These are phyloP conservation scores for Alauda arvensis DNA, from an alignment of 2,797 vertebrate genomes.

Conservation along the genomic window DNA sequence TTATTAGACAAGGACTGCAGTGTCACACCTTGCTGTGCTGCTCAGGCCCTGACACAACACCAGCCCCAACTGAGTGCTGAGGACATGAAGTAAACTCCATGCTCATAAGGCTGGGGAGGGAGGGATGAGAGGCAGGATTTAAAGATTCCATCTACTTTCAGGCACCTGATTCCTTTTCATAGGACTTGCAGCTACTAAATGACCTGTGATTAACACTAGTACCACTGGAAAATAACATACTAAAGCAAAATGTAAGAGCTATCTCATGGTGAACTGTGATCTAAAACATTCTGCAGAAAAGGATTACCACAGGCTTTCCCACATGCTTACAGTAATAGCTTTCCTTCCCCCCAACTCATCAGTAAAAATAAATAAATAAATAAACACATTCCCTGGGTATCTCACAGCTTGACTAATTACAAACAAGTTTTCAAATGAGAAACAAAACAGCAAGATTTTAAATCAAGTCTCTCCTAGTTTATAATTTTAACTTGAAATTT, in stretches of 20 bases:
- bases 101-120: background rate
- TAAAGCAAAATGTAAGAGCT: background rate
- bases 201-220: background rate
- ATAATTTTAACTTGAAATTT: conserved; percentile 64
- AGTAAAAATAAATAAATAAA: conserved; percentile 42
- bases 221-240: background rate
- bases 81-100: background rate
- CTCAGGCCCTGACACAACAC: background rate
- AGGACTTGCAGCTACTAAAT: background rate
- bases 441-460: conserved; percentile 47
- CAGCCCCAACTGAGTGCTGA: accelerated
- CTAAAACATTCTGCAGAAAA: background rate
- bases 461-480: conserved; percentile 37
- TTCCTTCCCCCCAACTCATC: background rate
- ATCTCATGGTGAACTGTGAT: background rate
- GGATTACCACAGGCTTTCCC: background rate
- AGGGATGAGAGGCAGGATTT: background rate
- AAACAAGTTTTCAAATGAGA: conserved; percentile 35
- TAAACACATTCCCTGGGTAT: conserved; percentile 3
- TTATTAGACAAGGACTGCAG: background rate
- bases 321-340: background rate
- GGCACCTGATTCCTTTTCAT: background rate
- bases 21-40: background rate
- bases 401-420: conserved; percentile 45
- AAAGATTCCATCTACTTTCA: background rate